These are phyloP conservation scores for Zoroaster sp. DNA, from an alignment of 53 echinoderm and acorn worm species.

Conservation along the genomic window DNA sequence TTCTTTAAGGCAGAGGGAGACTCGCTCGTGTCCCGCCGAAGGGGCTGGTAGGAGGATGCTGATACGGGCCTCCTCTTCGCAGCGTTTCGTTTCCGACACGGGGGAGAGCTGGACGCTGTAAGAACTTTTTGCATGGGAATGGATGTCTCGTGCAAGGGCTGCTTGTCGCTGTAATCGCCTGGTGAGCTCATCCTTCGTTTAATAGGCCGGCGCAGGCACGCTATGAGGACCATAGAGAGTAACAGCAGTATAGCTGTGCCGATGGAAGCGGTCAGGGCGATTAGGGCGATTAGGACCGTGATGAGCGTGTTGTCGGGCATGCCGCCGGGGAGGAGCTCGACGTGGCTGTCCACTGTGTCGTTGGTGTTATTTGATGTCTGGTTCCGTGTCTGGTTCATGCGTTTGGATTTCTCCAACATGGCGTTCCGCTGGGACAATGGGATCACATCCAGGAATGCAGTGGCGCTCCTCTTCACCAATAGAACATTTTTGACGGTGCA, in stretches of 20 bases:
- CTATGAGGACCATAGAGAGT: slow-evolving; percentile 22
- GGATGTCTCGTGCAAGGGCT: slow-evolving; percentile 6
- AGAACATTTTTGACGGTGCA: slow-evolving; percentile 61
- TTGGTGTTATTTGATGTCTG: neutral
- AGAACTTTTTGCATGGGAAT: neutral
- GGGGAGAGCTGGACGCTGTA: no score
- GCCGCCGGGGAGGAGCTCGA: neutral
- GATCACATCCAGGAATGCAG: slow-evolving; percentile 55
- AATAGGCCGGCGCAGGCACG: slow-evolving; percentile 8
- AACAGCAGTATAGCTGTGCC: slow-evolving; percentile 41
- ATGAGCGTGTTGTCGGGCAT: slow-evolving; percentile 6
- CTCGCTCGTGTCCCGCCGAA: neutral
- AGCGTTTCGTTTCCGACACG: neutral
- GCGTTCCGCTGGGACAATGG: slow-evolving; percentile 16
- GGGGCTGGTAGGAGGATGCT: slow-evolving; percentile 49
- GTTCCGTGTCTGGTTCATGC: neutral
- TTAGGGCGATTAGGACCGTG: slow-evolving; percentile 22
- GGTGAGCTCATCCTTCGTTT: neutral
- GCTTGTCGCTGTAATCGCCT: neutral
- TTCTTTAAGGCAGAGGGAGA: neutral
- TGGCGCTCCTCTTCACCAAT: slow-evolving; percentile 45
- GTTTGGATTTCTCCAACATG: slow-evolving; percentile 9
- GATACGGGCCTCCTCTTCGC: neutral
- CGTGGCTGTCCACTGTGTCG: neutral
- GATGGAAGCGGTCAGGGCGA: slow-evolving; percentile 41